Base-by-base conservation (phyloP, 2,113 vertebrate genomes). In the Campylomormyrus tamandua region DNA sequence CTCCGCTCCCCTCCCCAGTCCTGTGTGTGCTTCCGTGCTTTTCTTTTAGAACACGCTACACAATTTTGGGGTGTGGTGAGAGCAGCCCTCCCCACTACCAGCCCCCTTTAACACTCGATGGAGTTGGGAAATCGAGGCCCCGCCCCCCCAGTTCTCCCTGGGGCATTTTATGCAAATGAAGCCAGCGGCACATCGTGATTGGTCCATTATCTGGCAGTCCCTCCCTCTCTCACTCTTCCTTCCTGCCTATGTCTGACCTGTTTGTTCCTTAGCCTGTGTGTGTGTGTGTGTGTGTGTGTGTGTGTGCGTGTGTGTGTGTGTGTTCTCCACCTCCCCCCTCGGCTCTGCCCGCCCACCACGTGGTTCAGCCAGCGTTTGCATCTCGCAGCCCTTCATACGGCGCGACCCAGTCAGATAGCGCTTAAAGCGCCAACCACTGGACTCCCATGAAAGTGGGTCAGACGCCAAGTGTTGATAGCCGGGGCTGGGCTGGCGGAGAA, bases 131-230 rank as follows among this genome's bases (percentile, higher is more conserved):
- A 74, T 42, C 17, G 24, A 31, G 62, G n/a, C 66, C 27, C 88
- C 48, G 5, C 88, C 56, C 42, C 8, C 19, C 49, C 49, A 31
- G 21, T 21, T 11, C 53, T 83, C 85, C 48, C 39, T 35, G 48
- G 50, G 48, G 77, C 77, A 52, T 56, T 86, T 86, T 48, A 86
- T 90, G 80, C 89, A 90, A 66, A 86, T 90, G n/a, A 24, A 42
- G 19, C 39, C 10, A 48, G 52, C 15, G 7, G 46, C 42, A 62
- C 45, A 42, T 90, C 42, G 49, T 6, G 56, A 85, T 86, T 83
- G 83, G 89, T 70, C 42, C 15, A 77, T 77, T 31, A 77, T 77
- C 27, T 45, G 45, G 35, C 13, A 39, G 10, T 46, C 39, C 35
- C 77, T 42, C 31, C 52, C 77, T 19, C 52, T 46, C 39, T 24